Evolutionary conservation across 92 coral and sea anemone species (phyloP), one percentile per base, ranked within the genome.

Genomic region (Metridium senile): DNA sequence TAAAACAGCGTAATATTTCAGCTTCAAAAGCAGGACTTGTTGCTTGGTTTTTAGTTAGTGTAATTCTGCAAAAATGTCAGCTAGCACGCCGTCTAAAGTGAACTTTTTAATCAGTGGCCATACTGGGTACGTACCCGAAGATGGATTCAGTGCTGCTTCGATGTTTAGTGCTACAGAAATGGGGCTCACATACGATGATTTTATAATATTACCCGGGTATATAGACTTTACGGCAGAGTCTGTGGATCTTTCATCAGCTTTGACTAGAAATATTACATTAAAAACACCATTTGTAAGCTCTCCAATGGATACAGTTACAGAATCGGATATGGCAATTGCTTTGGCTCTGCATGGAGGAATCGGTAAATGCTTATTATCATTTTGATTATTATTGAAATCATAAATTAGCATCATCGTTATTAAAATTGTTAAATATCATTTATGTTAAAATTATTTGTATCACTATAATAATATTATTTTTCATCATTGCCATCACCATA

Each of bases 241-340:
- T 32, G 99, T 96, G 39, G 97, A 96, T 68, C 87, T 96, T 9
- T 79, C 94, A 19, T 96, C 99, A 16, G 93, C 99, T n/a, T 83
- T 96, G 30, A 92, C 99, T 19, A 79, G 85, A 27, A 81, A 83
- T 1, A 81, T 96, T 49, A 79, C 97, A 17, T 66, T 96, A 54
- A 96, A 89, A 67, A 96, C 97, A 18, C 99, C 99, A 18, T 91
- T 96, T 57, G 95, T 87, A 7, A 96, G 99, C 68, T 96, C 99
- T 2, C 99, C 99, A 0, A 96, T 96, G 99, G 99, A 96, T 39
- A 96, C 99, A 20, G 99, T 96, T 16, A 96, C 99, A 22, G 99
- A 93, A 77, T 78, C 97, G 23, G 79, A 78, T 17, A 89, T 92
- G 93, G 97, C 97, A 26, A 86, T 92, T 0, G 91, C 87, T 1